Evolutionary conservation across 2,797 vertebrate species (phyloP).

Genomic region (Molossus molossus): DNA sequence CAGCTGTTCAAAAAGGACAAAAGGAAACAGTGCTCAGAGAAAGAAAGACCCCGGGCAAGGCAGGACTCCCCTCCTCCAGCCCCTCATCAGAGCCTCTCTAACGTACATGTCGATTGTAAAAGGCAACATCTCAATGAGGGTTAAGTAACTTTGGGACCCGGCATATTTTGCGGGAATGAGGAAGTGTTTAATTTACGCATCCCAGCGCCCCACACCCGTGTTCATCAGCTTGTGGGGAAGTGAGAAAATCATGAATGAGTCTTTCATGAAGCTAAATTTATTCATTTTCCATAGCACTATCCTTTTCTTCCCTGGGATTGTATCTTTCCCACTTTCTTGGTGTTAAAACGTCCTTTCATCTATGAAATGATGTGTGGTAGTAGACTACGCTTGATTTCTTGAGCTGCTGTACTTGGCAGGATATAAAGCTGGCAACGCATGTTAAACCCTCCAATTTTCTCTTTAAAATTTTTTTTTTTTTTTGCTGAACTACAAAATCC

Average conservation of each 20-base stretch:
- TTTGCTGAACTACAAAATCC: constrained; percentile 72
- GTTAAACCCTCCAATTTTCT: constrained; percentile 63
- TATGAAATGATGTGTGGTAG: not conserved
- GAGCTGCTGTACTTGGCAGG: not conserved
- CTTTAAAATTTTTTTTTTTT: constrained; percentile 22
- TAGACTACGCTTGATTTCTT: not conserved
- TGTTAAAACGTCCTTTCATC: constrained; percentile 53
- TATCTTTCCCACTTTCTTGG: not conserved
- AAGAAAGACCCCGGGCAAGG: not conserved
- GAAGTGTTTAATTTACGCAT: constrained; percentile 9
- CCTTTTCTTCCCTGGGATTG: constrained; percentile 51
- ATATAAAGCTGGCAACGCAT: not conserved
- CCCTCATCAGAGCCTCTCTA: not conserved
- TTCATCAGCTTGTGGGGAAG: constrained; percentile 62
- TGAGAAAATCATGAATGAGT: constrained; percentile 67
- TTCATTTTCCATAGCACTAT: constrained; percentile 57
- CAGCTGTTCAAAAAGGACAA: not conserved
- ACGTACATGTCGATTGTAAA: not conserved
- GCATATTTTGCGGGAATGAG: constrained; percentile 23
- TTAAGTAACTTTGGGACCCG: not conserved
- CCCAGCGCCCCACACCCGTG: not conserved
- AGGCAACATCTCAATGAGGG: not conserved
- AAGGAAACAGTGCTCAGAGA: not conserved
- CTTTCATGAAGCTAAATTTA: constrained; percentile 70
- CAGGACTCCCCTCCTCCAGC: rapidly evolving